These are phyloP conservation scores for Peromyscus maniculatus DNA, from an alignment of 2,113 vertebrate genomes.

Conservation along the genomic window DNA sequence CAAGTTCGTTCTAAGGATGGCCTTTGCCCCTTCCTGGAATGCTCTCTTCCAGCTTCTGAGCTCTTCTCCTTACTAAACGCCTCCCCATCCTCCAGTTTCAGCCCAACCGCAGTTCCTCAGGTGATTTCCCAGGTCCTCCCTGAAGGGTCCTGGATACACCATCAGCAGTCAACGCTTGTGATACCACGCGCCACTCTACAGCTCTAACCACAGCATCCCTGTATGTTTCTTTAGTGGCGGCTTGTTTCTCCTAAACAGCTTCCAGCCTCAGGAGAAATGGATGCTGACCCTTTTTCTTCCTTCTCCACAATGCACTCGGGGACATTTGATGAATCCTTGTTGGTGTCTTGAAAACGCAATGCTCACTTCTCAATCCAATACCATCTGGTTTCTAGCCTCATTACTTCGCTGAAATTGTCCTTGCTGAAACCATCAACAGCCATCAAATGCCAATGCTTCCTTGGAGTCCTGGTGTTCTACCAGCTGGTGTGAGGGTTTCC, in stretches of 20 bases:
- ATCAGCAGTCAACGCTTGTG: no score
- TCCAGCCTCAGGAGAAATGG: neutral
- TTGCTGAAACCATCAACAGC: constrained; percentile 50
- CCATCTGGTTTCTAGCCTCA: neutral
- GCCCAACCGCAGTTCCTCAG: neutral
- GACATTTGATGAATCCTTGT: neutral
- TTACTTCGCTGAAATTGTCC: neutral
- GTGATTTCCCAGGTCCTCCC: neutral
- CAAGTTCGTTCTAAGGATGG: neutral
- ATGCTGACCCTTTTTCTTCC: neutral
- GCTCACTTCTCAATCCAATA: neutral
- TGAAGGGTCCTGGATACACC: neutral
- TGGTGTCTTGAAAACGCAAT: constrained; percentile 21
- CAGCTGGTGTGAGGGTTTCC: constrained; percentile 47
- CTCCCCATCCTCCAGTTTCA: neutral
- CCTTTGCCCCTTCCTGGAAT: neutral
- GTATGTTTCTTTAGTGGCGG: neutral
- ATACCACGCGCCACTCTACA: neutral
- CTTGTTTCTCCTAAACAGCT: neutral
- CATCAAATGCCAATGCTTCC: neutral
- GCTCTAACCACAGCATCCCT: neutral
- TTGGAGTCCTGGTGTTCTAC: constrained; percentile 35
- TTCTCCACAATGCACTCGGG: neutral
- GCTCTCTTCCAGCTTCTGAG: neutral
- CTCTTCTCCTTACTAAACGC: neutral